These are phyloP conservation scores for Bathynomus jamesi DNA, from an alignment of 1,140 invertebrate species.

Conservation along the genomic window DNA sequence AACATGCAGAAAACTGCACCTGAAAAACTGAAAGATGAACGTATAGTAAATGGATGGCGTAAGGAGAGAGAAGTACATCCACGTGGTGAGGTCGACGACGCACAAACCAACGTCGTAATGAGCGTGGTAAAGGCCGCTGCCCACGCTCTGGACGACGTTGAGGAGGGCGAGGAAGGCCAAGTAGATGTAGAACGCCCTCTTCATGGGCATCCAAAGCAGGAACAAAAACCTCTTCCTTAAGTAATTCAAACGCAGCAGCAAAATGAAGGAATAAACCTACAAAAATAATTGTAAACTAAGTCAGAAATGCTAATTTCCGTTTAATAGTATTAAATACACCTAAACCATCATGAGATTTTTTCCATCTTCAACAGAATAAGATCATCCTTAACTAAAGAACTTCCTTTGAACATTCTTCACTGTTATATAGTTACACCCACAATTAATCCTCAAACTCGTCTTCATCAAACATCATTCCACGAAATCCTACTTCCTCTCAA, in stretches of 20 bases:
- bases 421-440: too few species aligned
- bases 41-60: constrained; percentile 71
- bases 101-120: constrained; percentile 55
- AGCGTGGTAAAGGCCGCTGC: constrained; percentile 58
- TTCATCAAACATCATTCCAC: too few species aligned
- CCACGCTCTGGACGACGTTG: constrained; percentile 64
- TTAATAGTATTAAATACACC: too few species aligned
- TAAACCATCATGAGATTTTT: too few species aligned
- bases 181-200: constrained; percentile 69
- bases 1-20: too few species aligned
- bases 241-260: constrained; percentile 65
- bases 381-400: too few species aligned
- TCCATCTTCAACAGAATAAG: too few species aligned
- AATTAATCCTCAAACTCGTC: too few species aligned
- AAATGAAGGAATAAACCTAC: constrained; percentile 61
- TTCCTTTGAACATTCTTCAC: too few species aligned
- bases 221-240: constrained; percentile 53
- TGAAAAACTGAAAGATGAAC: constrained; percentile 72
- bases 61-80: constrained; percentile 70
- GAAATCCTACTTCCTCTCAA: too few species aligned
- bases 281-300: constrained; percentile 39
- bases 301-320: too few species aligned
- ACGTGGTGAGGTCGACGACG: constrained; percentile 70
- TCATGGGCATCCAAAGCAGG: constrained; percentile 60
- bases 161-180: constrained; percentile 57